A percentile compares a stretch with the other conserved stretches of the same genome.
Conservation (phyloP, 2,113 vertebrate genomes). For the Notarius lentiginosus region DNA sequence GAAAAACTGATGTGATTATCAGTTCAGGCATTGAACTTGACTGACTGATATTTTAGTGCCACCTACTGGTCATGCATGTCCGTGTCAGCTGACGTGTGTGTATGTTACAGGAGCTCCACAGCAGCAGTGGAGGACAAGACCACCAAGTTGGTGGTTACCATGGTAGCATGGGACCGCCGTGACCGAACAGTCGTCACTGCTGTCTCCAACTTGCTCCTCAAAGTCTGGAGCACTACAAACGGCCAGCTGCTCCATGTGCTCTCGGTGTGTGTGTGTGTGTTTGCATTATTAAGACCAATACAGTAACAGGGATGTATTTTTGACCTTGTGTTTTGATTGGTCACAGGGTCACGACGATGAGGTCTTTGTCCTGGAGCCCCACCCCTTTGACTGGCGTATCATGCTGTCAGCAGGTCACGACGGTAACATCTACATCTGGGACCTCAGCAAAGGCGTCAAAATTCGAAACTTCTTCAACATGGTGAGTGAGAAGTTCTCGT, state of each 20-base stretch:
- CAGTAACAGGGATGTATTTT: background rate
- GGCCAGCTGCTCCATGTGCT: constrained; percentile 92
- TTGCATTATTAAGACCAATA: background rate
- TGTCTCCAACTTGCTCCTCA: constrained; percentile 93
- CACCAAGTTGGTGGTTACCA: constrained; percentile 92
- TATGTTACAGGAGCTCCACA: constrained; percentile 70
- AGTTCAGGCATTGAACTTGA: too few species aligned
- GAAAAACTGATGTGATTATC: too few species aligned
- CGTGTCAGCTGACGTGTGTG: background rate
- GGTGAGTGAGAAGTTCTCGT: constrained; percentile 72
- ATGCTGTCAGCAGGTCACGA: constrained; percentile 96
- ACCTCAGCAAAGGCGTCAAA: constrained; percentile 89
- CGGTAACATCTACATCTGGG: constrained; percentile 97
- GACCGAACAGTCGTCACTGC: constrained; percentile 91
- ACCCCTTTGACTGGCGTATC: constrained; percentile 94
- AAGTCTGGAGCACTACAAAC: constrained; percentile 88
- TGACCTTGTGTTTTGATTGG: background rate
- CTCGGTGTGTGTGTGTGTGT: constrained; percentile 77
- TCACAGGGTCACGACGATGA: constrained; percentile 94
- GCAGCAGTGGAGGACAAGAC: constrained; percentile 85
- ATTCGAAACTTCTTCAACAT: constrained; percentile 98
- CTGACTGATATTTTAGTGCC: background rate
- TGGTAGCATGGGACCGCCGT: constrained; percentile 94
- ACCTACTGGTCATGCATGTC: background rate
- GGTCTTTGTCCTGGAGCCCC: constrained; percentile 94